Evolutionary conservation across 1,140 invertebrate genomes (phyloP), one percentile per base, ranked within the genome.

Genomic region (Chymomyza costata): DNA sequence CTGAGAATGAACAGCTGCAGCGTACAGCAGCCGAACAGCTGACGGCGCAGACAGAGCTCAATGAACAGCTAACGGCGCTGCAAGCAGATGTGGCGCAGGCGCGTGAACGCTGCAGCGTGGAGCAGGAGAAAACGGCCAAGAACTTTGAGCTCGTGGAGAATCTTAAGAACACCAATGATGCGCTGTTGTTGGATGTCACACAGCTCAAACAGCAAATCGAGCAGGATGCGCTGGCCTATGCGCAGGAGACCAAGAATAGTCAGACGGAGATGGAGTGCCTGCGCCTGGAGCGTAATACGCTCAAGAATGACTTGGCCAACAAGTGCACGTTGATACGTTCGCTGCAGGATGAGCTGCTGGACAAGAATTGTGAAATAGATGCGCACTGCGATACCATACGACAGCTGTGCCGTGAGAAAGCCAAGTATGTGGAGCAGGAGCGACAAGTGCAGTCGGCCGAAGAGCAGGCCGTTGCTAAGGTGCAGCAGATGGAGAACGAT

Each of bases 391-490:
- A 84, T 46, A 73, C 73, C 17, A 83, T 85, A 14, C 62, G 83
- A 1, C 83, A 83, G 43, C 38, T 82, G 38, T 84, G 82, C 47
- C 70, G 85, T 6, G 69, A 83, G 35, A 74, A 87, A 64, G 54
- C 86, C 0, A 64, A 78, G 43, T 64, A 66, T 16, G 38, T 86
- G 5, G 84, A 86, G 46, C 80, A 81, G 19, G 55, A 76, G 40
- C 70, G 69, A 15, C 38, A 69, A 2, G 58, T 76, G 46, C 86
- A 85, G 41, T 55, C 64, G 17, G 62, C 57, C 16, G 63, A 73
- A 39, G 83, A 87, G 51, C 80, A 87, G 65, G 81, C 66, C 15
- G 84, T 84, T 57, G 83, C 86, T 54, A 86, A 84, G 60, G 71
- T 86, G 11, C 82, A 87, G 62, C 78, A 82, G 62, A 64, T 87